Evolutionary conservation across 2,888 invertebrate species (phyloP), one percentile per base, ranked within the genome.

Genomic region (Chymomyza procnemis): DNA sequence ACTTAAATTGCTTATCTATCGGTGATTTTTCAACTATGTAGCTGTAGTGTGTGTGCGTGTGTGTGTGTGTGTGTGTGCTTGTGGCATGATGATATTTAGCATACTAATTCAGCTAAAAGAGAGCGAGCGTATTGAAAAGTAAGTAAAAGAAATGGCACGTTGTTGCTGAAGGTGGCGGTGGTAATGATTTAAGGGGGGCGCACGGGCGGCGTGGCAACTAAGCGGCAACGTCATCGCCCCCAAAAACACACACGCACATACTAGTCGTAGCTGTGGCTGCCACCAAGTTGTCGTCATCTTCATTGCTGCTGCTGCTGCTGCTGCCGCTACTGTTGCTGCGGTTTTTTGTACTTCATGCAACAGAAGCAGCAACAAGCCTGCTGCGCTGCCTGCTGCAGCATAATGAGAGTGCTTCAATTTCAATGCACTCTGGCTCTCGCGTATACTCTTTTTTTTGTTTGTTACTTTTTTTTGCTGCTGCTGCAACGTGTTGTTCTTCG

Each of bases 371-470:
- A 41, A 41, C 34, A 41, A 41, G 34, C 34, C 34, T 12, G 50
- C 16, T 18, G 50, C 50, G 50, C 16, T 50, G 19, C 16, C 74
- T 70, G 78, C 68, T 67, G 64, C 67, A 58, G 72, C 79, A 74
- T 79, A 82, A 77, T 82, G 75, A 73, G 75, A 82, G 73, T 79
- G 67, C 83, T 71, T 82, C 71, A 81, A 72, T 74, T 79, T 70
- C 76, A 76, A 79, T 71, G 69, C 66, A 69, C 62, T 71, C 67
- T 22, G 19, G 60, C 67, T 54, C 68, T 69, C 72, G 52, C 63
- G 54, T 60, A 63, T 69, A 46, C 64, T 66, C 63, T 66, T 66
- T 62, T 70, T 71, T 61, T 69, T 59, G 56, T 21, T 22, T 18
- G 55, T 50, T 19, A 22, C 21, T 71, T 61, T 69, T 57, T 59